Conservation (phyloP, 2,888 invertebrate species). For the Ethmia dodecea region DNA sequence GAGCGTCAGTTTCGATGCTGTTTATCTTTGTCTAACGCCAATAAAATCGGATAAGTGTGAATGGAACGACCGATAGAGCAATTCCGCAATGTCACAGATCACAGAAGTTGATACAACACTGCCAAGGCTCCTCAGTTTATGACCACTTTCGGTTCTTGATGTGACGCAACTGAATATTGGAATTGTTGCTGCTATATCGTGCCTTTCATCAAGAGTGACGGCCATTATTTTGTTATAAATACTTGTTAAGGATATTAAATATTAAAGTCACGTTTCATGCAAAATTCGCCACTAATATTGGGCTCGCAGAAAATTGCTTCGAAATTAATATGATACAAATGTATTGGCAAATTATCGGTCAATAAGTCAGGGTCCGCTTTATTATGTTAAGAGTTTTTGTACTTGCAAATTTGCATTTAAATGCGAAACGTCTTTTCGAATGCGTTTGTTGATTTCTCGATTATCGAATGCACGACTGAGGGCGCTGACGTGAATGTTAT, state of each 20-base stretch:
- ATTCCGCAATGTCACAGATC: slow-evolving; percentile 65
- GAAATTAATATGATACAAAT: slow-evolving; percentile 45
- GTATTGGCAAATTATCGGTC: slow-evolving; percentile 29
- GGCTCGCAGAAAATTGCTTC: slow-evolving; percentile 31
- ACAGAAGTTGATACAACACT: slow-evolving; percentile 51
- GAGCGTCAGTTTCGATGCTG: slow-evolving; percentile 57
- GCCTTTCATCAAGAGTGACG: slow-evolving; percentile 51
- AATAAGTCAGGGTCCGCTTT: slow-evolving; percentile 8
- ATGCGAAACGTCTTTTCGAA: no score
- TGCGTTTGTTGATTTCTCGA: no score
- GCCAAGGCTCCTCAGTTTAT: slow-evolving; percentile 69
- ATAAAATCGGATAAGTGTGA: slow-evolving; percentile 37
- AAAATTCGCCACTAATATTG: slow-evolving; percentile 41
- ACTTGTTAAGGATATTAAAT: no score
- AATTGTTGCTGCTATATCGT: slow-evolving; percentile 27
- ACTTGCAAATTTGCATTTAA: slow-evolving; percentile 11
- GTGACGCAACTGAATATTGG: slow-evolving; percentile 56
- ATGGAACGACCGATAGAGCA: slow-evolving; percentile 40
- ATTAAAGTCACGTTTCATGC: slow-evolving; percentile 49
- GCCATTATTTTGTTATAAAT: slow-evolving; percentile 34
- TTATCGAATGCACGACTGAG: no score
- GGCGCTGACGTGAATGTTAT: no score
- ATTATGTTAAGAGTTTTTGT: slow-evolving; percentile 6
- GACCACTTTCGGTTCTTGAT: slow-evolving; percentile 63
- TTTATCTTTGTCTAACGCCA: slow-evolving; percentile 58